Percentiles rank a stretch among this genome's conserved stretches.
Conservation (phyloP, 2,113 vertebrate species). For the Benitochromis conjunctus region DNA sequence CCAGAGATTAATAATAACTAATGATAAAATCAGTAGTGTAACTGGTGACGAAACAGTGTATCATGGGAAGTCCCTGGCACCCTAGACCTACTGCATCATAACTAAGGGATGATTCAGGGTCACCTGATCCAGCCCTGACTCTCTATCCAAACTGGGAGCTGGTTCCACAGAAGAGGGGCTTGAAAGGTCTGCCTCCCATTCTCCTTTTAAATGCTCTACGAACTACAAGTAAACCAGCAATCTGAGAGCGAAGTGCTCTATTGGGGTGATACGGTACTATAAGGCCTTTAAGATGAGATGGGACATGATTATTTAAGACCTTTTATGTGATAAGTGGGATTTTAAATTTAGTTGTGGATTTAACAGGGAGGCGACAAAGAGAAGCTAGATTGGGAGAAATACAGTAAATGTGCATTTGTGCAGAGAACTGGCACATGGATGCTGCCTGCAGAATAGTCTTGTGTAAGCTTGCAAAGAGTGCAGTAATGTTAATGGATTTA, state of each 20-base stretch:
- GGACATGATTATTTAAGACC: not conserved
- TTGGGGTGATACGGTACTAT: not conserved
- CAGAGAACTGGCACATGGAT: not conserved
- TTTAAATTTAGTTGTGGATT: not conserved
- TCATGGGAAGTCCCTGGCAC: not conserved
- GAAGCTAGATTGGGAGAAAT: not conserved
- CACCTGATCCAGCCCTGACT: not conserved
- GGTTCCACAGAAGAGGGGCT: not conserved
- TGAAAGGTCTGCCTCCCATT: not conserved
- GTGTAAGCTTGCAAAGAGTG: not conserved
- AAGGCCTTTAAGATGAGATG: not conserved
- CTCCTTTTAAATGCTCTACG: not conserved
- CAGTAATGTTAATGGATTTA: not conserved
- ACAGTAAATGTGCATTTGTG: not conserved
- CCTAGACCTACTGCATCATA: not conserved
- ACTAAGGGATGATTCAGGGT: not conserved
- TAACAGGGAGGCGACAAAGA: not conserved
- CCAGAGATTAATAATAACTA: not conserved
- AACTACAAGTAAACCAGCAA: not conserved
- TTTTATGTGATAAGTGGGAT: not conserved
- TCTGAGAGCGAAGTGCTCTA: not conserved
- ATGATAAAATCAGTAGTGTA: not conserved
- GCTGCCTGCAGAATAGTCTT: not conserved
- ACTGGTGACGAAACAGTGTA: not conserved
- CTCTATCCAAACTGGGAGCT: fast-evolving